Conservation (phyloP, 2,888 invertebrate species). For the Thera obeliscata region DNA sequence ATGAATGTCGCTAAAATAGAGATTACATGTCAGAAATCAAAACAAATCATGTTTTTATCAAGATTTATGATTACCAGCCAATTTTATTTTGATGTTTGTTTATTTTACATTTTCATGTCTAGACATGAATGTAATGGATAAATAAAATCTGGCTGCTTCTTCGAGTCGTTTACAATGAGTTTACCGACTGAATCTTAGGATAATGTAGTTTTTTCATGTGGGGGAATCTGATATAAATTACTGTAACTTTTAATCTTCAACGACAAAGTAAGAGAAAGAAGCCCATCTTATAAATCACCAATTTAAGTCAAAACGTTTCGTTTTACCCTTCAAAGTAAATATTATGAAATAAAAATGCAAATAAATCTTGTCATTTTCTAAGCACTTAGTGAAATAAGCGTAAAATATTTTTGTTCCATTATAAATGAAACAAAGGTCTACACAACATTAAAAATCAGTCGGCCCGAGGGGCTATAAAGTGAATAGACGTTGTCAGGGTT, state of each 20-base stretch:
- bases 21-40: constrained; percentile 14
- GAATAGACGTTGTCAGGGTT: constrained; percentile 26
- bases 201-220: neutral
- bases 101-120: constrained; percentile 33
- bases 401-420: constrained; percentile 26
- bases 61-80: constrained; percentile 41
- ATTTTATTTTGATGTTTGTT: constrained; percentile 34
- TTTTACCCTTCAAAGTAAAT: constrained; percentile 17
- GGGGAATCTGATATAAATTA: neutral
- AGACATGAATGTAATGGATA: constrained; percentile 27
- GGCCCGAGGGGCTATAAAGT: constrained; percentile 22
- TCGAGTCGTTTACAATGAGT: constrained; percentile 2
- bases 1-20: constrained; percentile 29
- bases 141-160: neutral
- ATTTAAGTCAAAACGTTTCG: constrained; percentile 17
- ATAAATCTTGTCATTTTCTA: constrained; percentile 25
- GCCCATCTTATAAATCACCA: constrained; percentile 15
- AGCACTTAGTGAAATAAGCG: constrained; percentile 31
- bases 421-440: constrained; percentile 25
- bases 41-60: neutral
- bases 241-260: neutral
- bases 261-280: neutral
- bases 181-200: constrained; percentile 7
- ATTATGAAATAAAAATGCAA: constrained; percentile 21
- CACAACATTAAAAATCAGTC: constrained; percentile 21